phyloP scores from a whole-genome alignment of 1,140 invertebrate species.

The Platyscapa corneri region DNA sequence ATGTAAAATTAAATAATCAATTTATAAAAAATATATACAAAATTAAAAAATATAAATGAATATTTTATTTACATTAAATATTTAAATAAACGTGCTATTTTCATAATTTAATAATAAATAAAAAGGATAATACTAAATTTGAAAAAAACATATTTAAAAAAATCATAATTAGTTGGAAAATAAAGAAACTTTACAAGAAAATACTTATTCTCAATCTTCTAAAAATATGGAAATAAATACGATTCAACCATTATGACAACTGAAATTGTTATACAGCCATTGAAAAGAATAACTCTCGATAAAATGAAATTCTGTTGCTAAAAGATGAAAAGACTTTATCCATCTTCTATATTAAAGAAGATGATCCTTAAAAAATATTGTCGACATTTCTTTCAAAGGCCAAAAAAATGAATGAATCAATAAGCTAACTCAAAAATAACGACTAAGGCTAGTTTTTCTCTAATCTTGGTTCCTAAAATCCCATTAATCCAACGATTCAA shows the following conservation, averaged over 20 bases:
- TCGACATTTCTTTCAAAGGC: background rate
- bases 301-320: constrained; percentile 21
- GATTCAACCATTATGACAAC: background rate
- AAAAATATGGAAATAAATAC: background rate
- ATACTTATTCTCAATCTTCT: background rate
- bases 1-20: no score
- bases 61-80: no score
- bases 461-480: constrained; percentile 37
- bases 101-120: background rate
- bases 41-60: no score
- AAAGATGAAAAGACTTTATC: constrained; percentile 37
- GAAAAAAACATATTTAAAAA: background rate
- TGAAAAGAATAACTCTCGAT: constrained; percentile 26
- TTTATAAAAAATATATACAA: no score
- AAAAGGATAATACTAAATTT: background rate
- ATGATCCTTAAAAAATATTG: background rate
- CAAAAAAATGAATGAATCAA: constrained; percentile 12
- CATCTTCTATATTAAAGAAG: constrained; percentile 40
- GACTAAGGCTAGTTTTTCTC: background rate
- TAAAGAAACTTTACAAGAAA: background rate
- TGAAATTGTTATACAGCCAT: constrained; percentile 14
- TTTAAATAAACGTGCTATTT: no score
- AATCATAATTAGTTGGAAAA: background rate
- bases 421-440: background rate
- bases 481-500: constrained; percentile 42